Evolutionary conservation across 2,113 vertebrate genomes (phyloP).

Genomic region (Lonchura striata): DNA sequence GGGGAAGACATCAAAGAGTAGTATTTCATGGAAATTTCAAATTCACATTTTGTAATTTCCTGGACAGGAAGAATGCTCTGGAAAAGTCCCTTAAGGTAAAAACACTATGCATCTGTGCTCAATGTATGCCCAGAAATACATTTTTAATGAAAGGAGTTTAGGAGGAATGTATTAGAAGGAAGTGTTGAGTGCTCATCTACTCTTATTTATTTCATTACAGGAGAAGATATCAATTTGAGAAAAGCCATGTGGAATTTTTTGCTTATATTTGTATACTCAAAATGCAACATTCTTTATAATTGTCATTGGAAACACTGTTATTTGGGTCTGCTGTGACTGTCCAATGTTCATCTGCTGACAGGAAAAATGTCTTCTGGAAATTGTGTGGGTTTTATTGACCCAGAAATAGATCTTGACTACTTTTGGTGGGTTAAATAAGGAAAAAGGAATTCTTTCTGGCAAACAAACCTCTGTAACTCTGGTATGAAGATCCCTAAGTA

Average conservation of each 20-base stretch:
- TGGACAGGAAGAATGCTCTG: background rate
- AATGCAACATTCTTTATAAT: background rate
- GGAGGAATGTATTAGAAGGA: background rate
- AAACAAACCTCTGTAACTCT: background rate
- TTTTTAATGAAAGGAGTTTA: background rate
- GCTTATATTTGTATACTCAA: background rate
- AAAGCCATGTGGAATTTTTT: background rate
- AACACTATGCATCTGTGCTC: background rate
- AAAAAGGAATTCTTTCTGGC: background rate
- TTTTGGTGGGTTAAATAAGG: background rate
- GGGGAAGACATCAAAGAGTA: background rate
- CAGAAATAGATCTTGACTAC: background rate
- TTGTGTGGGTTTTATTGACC: background rate
- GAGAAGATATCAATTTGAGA: background rate
- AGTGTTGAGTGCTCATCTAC: background rate
- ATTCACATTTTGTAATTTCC: background rate
- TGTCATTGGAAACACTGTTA: background rate
- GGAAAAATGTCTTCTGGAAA: constrained; percentile 16
- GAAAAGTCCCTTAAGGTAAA: background rate
- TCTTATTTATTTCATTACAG: background rate
- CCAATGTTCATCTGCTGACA: background rate
- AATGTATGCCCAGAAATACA: background rate
- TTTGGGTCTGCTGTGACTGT: background rate
- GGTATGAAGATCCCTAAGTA: background rate
- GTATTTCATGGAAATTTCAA: background rate